Conservation (phyloP, 2,797 vertebrate species). For the Gymnocypris eckloni region DNA sequence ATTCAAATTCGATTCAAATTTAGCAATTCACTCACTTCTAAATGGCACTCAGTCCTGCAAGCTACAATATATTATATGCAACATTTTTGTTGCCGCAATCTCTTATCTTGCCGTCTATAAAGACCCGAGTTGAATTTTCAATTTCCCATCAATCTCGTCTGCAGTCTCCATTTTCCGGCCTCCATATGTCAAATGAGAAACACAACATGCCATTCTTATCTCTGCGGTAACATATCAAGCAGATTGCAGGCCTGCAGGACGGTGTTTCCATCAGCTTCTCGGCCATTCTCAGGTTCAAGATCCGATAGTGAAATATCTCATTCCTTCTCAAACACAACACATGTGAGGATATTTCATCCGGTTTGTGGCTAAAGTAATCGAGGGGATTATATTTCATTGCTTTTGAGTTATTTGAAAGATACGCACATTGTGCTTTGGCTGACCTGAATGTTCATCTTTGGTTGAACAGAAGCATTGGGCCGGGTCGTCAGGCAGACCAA, state of each 20-base stretch:
- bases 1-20: not conserved
- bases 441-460: not conserved
- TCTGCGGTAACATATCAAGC: slow-evolving; percentile 19
- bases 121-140: slow-evolving; percentile 46
- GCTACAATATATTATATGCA: slow-evolving; percentile 45
- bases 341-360: not conserved
- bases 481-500: slow-evolving; percentile 34
- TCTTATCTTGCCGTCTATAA: slow-evolving; percentile 30
- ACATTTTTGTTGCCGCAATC: slow-evolving; percentile 12
- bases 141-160: not conserved
- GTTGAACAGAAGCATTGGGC: not conserved
- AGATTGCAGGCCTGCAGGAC: slow-evolving; percentile 4
- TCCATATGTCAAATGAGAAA: slow-evolving; percentile 45
- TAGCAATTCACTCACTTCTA: not conserved
- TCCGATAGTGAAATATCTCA: not conserved
- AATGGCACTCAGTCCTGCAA: not conserved
- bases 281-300: not conserved
- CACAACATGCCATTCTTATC: slow-evolving; percentile 23
- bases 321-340: not conserved
- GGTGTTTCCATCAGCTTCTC: slow-evolving; percentile 6
- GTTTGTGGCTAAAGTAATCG: not conserved
- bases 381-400: not conserved
- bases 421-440: slow-evolving; percentile 13
- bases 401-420: not conserved
- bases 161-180: slow-evolving; percentile 11